Evolutionary conservation across 2,888 invertebrate genomes (phyloP), one percentile per base, ranked within the genome.

Genomic region (Eulithis testata): DNA sequence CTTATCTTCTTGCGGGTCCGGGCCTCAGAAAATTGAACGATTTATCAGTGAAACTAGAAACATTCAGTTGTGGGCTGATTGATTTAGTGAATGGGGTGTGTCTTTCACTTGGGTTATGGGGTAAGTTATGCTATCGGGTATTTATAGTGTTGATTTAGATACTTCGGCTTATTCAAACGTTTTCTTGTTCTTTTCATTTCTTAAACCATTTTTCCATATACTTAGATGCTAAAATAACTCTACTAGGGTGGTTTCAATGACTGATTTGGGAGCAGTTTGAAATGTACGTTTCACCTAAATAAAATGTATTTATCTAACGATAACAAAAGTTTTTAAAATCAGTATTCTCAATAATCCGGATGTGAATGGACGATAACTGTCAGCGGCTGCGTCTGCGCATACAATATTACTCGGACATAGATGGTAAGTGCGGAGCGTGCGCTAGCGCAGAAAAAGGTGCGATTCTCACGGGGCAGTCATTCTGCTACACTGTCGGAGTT

Each of bases 1-100:
- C 83, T 89, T 90, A 90, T 89, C 90, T 82, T 63, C 72, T 66
- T 81, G 81, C 77, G 82, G 78, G 79, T 73, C 66, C 69, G 75
- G 74, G 69, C 74, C 82, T 83, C 82, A 84, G 85, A 84, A 87
- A 86, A 88, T 87, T 86, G 82, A 85, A 85, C 81, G 86, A 89
- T 88, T 89, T 90, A 89, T 87, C 75, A 81, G 80, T 72, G 85
- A 86, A 86, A 84, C 80, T 70, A 59, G 68, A 72, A 78, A 76
- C 81, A 79, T 80, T 80, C 78, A 77, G 81, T 80, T 79, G 74
- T 68, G 64, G 62, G 68, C 66, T 75, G 83, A 85, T 83, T 83
- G 83, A 85, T 85, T 83, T 80, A 78, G 66, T 71, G 67, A 66
- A 62, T 44, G 37, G 68, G 71, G 69, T 66, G 68, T 68, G 68